phyloP scores from a whole-genome alignment of 1,140 invertebrate species.

The Euglossa dilemma region DNA sequence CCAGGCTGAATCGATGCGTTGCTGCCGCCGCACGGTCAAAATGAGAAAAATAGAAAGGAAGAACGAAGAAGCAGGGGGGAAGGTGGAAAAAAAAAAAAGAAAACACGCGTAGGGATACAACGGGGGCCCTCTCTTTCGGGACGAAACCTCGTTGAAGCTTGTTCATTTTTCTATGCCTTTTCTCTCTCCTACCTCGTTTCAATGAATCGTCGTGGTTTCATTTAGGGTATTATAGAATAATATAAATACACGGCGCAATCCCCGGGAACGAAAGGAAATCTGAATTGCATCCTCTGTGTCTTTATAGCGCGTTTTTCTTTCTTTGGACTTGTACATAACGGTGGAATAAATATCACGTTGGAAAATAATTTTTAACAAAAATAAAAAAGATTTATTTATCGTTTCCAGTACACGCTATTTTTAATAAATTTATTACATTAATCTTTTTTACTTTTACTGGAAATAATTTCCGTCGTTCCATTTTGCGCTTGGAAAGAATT shows the following conservation, averaged over 20 bases:
- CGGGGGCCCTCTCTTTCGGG: slow-evolving; percentile 36
- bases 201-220: not conserved
- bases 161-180: not conserved
- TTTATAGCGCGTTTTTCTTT: no score
- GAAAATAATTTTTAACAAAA: no score
- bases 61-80: not conserved
- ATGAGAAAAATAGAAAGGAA: not conserved
- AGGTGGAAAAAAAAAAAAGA: not conserved
- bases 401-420: no score
- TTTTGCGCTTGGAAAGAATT: no score
- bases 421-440: no score
- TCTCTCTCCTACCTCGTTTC: not conserved
- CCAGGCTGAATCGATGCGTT: slow-evolving; percentile 20
- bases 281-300: no score
- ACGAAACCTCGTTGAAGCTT: slow-evolving; percentile 4
- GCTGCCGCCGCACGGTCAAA: slow-evolving; percentile 11
- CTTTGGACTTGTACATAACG: no score
- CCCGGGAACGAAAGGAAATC: not conserved
- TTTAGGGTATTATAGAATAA: not conserved
- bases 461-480: no score
- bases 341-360: no score
- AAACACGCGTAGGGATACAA: not conserved
- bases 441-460: no score
- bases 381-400: no score
- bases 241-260: not conserved